phyloP scores from a whole-genome alignment of 2,113 vertebrate genomes.

The Tiliqua scincoides region DNA sequence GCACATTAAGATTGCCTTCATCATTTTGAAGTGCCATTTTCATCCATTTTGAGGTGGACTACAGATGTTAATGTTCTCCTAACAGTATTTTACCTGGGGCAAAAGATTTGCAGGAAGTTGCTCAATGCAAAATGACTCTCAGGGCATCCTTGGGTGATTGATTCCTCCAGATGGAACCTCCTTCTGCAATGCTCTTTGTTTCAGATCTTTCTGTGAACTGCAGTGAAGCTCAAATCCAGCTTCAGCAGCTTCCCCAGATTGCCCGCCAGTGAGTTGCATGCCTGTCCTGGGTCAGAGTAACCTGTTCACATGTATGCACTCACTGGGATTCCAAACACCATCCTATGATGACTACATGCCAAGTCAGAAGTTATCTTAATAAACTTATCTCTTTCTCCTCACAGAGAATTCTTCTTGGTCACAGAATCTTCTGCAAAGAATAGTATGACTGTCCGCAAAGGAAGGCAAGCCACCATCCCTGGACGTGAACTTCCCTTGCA shows the following conservation, averaged over 20 bases:
- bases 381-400: background rate
- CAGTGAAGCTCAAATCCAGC: background rate
- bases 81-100: background rate
- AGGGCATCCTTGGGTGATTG: background rate
- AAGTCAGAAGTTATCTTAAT: background rate
- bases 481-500: conserved; percentile 65
- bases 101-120: background rate
- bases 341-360: background rate
- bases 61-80: background rate
- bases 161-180: too few relatives aligned
- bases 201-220: background rate
- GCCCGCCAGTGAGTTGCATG: too few relatives aligned
- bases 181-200: background rate
- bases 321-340: background rate
- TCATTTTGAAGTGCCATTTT: background rate
- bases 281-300: background rate
- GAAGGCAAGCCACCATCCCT: background rate
- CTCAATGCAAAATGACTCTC: background rate
- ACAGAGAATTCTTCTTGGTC: conserved; percentile 63
- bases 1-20: background rate
- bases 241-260: background rate
- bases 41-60: background rate
- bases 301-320: background rate
- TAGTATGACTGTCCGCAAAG: conserved; percentile 25
- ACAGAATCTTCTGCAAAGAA: conserved; percentile 42